Evolutionary conservation across 2,888 invertebrate genomes (phyloP).

Genomic region (Pyrochroa serraticornis): DNA sequence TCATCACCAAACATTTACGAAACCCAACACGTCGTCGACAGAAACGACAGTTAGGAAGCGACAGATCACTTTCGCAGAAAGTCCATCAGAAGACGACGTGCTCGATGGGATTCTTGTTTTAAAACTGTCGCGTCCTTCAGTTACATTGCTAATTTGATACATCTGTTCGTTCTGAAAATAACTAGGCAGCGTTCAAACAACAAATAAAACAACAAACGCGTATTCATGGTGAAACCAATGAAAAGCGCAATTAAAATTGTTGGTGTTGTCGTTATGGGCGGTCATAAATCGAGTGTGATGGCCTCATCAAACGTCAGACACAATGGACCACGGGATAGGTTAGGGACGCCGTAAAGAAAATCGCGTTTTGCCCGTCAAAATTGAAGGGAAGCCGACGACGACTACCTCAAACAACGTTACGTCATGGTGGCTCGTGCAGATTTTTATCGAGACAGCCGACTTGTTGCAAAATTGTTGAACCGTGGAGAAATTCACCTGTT

Average conservation of each 20-base stretch:
- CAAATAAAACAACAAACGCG: slow-evolving; percentile 22
- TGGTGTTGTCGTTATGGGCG: slow-evolving; percentile 23
- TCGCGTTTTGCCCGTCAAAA: background rate
- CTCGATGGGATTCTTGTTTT: slow-evolving; percentile 11
- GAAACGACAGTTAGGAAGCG: background rate
- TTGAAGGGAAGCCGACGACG: slow-evolving; percentile 1
- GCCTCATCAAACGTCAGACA: slow-evolving; percentile 28
- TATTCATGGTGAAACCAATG: slow-evolving; percentile 28
- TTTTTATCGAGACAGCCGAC: background rate
- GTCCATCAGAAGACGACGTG: background rate
- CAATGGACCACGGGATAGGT: slow-evolving; percentile 34
- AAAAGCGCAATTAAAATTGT: slow-evolving; percentile 30
- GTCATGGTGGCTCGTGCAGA: background rate
- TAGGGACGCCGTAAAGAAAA: slow-evolving; percentile 25
- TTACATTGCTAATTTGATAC: slow-evolving; percentile 23
- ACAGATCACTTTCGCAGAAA: slow-evolving; percentile 1
- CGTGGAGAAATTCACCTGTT: slow-evolving; percentile 28
- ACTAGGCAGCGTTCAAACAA: slow-evolving; percentile 17
- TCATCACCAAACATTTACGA: no score
- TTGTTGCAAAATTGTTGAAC: slow-evolving; percentile 18
- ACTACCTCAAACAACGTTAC: slow-evolving; percentile 4
- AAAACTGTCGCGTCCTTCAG: slow-evolving; percentile 21
- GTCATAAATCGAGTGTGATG: slow-evolving; percentile 27
- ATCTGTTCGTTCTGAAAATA: slow-evolving; percentile 28
- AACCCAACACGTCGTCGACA: background rate